phyloP scores from a whole-genome alignment of 2,888 invertebrate species.

The Miltochrista miniata region DNA sequence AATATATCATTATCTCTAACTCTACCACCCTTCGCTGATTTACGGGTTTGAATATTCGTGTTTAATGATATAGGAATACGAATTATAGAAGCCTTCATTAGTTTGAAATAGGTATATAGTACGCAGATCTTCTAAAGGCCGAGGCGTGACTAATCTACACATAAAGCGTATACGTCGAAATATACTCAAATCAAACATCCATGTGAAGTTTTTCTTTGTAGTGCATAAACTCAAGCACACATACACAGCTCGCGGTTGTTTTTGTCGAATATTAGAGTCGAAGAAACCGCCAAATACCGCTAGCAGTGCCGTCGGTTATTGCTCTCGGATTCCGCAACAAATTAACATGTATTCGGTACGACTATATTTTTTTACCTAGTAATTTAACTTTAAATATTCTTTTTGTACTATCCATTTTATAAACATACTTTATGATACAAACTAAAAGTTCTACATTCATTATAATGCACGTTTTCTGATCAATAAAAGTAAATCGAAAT shows the following conservation, averaged over 20 bases:
- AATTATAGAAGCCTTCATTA: neutral
- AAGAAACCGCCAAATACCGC: conserved; percentile 81
- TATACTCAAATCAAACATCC: conserved; percentile 59
- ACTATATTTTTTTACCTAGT: conserved; percentile 74
- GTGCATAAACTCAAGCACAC: conserved; percentile 52
- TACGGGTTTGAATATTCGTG: neutral
- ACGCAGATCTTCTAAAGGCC: conserved; percentile 54
- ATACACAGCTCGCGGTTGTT: conserved; percentile 57
- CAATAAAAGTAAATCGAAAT: conserved; percentile 24
- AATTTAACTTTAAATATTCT: conserved; percentile 68
- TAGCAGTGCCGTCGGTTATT: conserved; percentile 78
- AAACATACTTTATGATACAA: conserved; percentile 7
- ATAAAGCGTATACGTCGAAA: conserved; percentile 71
- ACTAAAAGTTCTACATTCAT: conserved; percentile 9
- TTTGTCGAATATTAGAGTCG: conserved; percentile 77
- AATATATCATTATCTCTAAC: neutral
- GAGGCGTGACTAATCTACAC: conserved; percentile 67
- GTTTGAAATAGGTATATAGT: conserved; percentile 27
- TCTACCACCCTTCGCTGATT: neutral
- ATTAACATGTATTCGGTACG: conserved; percentile 83
- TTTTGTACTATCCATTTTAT: conserved; percentile 37
- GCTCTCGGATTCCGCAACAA: conserved; percentile 83
- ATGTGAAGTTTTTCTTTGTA: conserved; percentile 49
- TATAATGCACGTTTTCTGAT: conserved; percentile 17
- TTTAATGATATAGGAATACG: neutral